Conservation (phyloP, 1,140 invertebrate species). For the Anoplolepis gracilipes region DNA sequence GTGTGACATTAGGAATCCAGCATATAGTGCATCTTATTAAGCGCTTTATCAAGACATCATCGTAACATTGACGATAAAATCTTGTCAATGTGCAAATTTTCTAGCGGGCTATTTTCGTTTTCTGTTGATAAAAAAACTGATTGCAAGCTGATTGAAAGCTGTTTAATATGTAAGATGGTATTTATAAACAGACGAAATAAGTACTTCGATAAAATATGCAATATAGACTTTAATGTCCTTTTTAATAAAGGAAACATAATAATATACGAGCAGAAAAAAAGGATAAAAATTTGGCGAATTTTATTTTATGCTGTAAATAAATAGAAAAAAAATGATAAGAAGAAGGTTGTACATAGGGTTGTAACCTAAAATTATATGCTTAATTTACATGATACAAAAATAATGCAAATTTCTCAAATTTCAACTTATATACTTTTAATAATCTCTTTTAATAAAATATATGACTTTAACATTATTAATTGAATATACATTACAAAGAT, state of each 20-base stretch:
- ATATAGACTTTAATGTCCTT: no score
- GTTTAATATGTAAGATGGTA: background rate
- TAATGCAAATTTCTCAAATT: no score
- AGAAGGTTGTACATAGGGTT: background rate
- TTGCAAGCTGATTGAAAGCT: slow-evolving; percentile 3
- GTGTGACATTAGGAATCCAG: slow-evolving; percentile 25
- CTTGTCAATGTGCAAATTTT: slow-evolving; percentile 32
- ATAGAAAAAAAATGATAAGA: background rate
- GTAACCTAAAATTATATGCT: no score
- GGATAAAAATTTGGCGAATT: background rate
- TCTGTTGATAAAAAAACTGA: background rate
- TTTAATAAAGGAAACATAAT: background rate
- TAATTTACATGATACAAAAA: no score
- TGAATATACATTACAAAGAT: background rate
- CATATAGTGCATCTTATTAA: slow-evolving; percentile 1
- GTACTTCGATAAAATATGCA: background rate
- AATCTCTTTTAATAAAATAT: background rate
- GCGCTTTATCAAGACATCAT: slow-evolving; percentile 9
- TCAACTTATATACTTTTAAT: no score
- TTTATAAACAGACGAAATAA: background rate
- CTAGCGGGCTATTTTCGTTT: background rate
- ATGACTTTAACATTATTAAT: background rate
- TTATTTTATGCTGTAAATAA: background rate
- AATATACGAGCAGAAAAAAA: background rate
- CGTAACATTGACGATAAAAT: slow-evolving; percentile 9